Percentiles rank a stretch among this genome's conserved stretches.
Evolutionary conservation across 1,140 invertebrate species (phyloP).

Genomic region (Pissodes strobi): DNA sequence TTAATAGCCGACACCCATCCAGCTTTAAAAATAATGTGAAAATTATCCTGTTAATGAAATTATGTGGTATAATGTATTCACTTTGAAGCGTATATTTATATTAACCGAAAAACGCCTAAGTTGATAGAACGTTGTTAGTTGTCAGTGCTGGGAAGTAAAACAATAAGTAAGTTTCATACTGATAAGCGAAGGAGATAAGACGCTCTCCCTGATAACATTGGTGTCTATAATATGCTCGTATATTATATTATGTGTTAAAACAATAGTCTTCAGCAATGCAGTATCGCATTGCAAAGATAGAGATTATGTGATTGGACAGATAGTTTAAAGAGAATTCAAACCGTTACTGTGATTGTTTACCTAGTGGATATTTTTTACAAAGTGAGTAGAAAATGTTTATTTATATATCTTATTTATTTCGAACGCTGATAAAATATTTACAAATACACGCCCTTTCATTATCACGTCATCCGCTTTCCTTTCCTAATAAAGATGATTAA

Average conservation of each 20-base stretch:
- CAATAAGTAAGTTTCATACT: neutral
- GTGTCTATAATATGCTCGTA: neutral
- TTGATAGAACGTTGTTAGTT: neutral
- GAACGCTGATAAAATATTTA: too few relatives aligned
- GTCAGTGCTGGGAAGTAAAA: neutral
- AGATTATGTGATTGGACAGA: neutral
- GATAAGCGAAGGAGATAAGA: neutral
- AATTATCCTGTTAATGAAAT: constrained; percentile 17
- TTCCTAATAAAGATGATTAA: too few relatives aligned
- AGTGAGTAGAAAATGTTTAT: too few relatives aligned
- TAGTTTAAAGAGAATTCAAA: neutral
- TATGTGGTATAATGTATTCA: constrained; percentile 4
- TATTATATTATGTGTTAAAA: neutral
- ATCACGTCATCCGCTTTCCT: too few relatives aligned
- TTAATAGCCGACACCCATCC: constrained; percentile 14
- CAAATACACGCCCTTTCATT: too few relatives aligned
- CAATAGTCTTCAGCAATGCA: neutral
- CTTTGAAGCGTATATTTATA: neutral
- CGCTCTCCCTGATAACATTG: neutral
- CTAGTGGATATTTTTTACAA: too few relatives aligned
- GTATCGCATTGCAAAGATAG: neutral
- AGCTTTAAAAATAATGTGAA: constrained; percentile 2
- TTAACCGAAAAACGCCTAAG: constrained; percentile 12
- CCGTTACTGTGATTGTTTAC: neutral
- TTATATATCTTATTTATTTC: too few relatives aligned